These are phyloP conservation scores for Sipha flava DNA, from an alignment of 1,140 invertebrate species.

Conservation along the genomic window DNA sequence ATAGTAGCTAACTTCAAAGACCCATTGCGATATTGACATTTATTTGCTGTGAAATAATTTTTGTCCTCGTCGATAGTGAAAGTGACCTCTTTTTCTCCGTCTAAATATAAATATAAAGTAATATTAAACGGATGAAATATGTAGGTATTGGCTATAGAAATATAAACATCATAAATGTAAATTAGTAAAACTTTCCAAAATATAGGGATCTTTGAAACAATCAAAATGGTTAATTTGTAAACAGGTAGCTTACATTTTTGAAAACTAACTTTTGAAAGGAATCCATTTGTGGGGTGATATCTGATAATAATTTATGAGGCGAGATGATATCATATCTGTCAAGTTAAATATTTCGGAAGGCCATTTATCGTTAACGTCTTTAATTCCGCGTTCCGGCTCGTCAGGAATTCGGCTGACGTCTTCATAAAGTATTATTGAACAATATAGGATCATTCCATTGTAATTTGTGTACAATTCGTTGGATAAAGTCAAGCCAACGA, in stretches of 20 bases:
- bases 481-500: not conserved
- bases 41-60: not conserved
- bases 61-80: not conserved
- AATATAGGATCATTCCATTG: not conserved
- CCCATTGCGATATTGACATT: constrained; percentile 4
- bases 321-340: not conserved
- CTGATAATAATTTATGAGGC: constrained; percentile 10
- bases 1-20: not conserved
- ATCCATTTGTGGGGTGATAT: not conserved
- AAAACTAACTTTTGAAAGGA: not conserved
- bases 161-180: too few species aligned
- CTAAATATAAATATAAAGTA: not conserved
- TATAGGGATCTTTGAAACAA: not conserved
- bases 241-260: not conserved
- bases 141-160: too few species aligned
- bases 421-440: constrained; percentile 7
- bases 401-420: constrained; percentile 8
- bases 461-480: not conserved
- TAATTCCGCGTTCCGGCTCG: not conserved
- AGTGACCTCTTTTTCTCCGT: not conserved
- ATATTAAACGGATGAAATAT: not conserved
- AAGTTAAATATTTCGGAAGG: not conserved
- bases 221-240: not conserved
- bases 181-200: not conserved
- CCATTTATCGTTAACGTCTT: not conserved